These are phyloP conservation scores for Anguilla pacifica DNA, from an alignment of 2,797 vertebrate species.

Conservation along the genomic window DNA sequence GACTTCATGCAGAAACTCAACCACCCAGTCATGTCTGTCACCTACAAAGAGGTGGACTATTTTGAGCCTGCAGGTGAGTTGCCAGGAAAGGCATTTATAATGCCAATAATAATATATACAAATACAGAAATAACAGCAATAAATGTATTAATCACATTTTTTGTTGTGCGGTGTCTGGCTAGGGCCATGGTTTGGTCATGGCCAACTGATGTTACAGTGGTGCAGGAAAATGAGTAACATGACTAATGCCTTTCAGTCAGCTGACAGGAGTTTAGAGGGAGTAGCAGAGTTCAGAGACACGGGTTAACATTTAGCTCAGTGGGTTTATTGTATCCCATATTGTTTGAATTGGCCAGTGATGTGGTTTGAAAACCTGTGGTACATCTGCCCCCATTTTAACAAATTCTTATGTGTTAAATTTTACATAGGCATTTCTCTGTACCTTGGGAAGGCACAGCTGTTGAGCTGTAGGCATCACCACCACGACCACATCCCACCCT, in stretches of 20 bases:
- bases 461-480: constrained; percentile 88
- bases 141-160: background rate
- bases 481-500: constrained; percentile 86
- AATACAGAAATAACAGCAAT: background rate
- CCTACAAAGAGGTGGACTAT: constrained; percentile 87
- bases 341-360: background rate
- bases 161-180: background rate
- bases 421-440: constrained; percentile 88
- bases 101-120: background rate
- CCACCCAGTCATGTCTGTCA: constrained; percentile 95
- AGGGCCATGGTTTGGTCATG: background rate
- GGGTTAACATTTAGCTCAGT: background rate
- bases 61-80: constrained; percentile 85
- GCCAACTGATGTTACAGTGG: background rate
- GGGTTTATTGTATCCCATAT: background rate
- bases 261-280: background rate
- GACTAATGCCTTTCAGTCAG: background rate
- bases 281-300: background rate
- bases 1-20: constrained; percentile 92
- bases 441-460: constrained; percentile 83
- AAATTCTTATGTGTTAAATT: background rate
- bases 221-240: background rate
- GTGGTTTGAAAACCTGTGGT: background rate
- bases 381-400: background rate
- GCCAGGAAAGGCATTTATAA: background rate